Conservation (phyloP, 2,797 vertebrate species). For the Florisuga fusca region DNA sequence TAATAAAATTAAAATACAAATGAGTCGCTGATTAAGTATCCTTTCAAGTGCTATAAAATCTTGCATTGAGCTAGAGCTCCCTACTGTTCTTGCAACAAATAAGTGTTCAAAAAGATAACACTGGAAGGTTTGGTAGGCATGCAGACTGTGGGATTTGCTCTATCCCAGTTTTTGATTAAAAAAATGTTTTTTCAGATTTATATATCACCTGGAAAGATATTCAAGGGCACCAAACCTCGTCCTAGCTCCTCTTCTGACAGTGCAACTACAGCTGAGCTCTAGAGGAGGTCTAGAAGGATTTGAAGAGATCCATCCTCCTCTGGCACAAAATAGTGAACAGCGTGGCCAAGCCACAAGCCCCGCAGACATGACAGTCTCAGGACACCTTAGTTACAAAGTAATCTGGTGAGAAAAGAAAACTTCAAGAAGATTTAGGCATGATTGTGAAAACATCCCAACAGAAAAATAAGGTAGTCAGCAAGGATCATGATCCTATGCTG, state of each 20-base stretch:
- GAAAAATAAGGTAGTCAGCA: background rate
- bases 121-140: background rate
- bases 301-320: background rate
- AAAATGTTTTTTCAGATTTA: background rate
- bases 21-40: slow-evolving; percentile 63
- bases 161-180: background rate
- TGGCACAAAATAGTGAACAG: background rate
- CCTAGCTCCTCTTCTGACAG: background rate
- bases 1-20: slow-evolving; percentile 70
- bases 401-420: background rate
- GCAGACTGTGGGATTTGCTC: background rate
- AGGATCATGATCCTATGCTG: background rate
- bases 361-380: background rate
- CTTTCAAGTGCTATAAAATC: slow-evolving; percentile 60
- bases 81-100: slow-evolving; percentile 30
- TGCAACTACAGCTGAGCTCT: background rate
- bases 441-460: background rate
- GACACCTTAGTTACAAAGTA: background rate
- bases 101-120: slow-evolving; percentile 28
- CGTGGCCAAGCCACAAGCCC: background rate
- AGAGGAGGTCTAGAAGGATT: background rate
- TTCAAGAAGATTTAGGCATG: background rate
- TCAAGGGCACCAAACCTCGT: background rate
- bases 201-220: background rate
- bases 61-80: slow-evolving; percentile 3